These are phyloP conservation scores for Phrynocephalus vlangalii DNA, from an alignment of 2,797 vertebrate species.

Conservation along the genomic window DNA sequence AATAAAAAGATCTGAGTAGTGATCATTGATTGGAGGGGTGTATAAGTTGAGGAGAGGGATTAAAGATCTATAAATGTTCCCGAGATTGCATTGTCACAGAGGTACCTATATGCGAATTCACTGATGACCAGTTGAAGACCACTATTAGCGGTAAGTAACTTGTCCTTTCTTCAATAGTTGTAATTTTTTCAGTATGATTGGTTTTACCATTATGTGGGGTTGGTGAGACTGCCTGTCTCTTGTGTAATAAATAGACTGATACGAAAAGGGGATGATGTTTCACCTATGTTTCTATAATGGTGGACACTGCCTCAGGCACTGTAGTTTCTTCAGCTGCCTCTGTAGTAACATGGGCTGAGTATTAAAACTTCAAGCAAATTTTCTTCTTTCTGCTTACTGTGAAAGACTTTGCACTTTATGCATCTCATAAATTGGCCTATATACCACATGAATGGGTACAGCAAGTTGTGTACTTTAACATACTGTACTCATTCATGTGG, in stretches of 20 bases:
- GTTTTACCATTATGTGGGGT: neutral
- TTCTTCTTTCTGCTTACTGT: neutral
- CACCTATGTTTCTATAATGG: neutral
- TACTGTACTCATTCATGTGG: no score
- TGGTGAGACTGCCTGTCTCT: neutral
- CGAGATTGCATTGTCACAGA: no score
- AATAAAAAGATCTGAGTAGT: no score
- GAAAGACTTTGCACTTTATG: neutral
- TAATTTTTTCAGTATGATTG: neutral
- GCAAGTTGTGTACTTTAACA: no score
- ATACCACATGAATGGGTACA: neutral
- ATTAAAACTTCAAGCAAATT: neutral
- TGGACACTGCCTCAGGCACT: neutral
- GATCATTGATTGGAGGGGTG: no score
- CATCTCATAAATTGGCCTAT: neutral
- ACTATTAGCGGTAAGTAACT: no score
- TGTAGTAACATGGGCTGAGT: neutral
- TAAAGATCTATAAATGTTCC: no score
- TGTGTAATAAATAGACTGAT: neutral
- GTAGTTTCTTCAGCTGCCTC: neutral
- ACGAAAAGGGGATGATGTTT: neutral
- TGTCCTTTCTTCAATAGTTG: neutral
- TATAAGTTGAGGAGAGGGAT: no score
- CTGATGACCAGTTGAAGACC: no score
- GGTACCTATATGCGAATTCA: no score